These are phyloP conservation scores for Sisyra nigra DNA, from an alignment of 2,888 invertebrate genomes.

Conservation along the genomic window DNA sequence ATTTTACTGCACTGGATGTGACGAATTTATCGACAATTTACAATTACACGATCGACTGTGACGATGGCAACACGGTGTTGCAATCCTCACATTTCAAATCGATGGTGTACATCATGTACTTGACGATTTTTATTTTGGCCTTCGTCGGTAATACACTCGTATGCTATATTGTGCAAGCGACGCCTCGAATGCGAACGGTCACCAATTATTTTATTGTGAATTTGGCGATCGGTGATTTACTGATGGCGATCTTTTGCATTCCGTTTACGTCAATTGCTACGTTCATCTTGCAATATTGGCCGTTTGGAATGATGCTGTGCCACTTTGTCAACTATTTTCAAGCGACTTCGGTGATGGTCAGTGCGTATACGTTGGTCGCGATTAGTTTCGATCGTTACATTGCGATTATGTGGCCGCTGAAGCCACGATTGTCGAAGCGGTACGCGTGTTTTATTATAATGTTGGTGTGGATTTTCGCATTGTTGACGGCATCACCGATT, in stretches of 20 bases:
- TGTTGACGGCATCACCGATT: slow-evolving; percentile 67
- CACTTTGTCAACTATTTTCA: slow-evolving; percentile 70
- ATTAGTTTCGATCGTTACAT: slow-evolving; percentile 83
- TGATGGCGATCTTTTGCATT: slow-evolving; percentile 82
- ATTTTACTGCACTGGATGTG: too few relatives aligned
- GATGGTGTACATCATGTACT: slow-evolving; percentile 53
- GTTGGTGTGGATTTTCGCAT: slow-evolving; percentile 58
- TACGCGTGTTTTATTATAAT: slow-evolving; percentile 52
- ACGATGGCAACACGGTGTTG: too few relatives aligned
- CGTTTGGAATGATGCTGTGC: slow-evolving; percentile 70
- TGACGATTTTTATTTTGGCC: slow-evolving; percentile 51
- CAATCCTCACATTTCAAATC: slow-evolving; percentile 36
- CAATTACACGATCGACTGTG: too few relatives aligned
- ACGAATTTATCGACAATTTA: too few relatives aligned
- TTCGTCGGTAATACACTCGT: slow-evolving; percentile 63
- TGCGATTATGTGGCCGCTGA: slow-evolving; percentile 77
- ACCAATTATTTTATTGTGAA: slow-evolving; percentile 87
- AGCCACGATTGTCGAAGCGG: slow-evolving; percentile 61
- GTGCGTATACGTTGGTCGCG: slow-evolving; percentile 80
- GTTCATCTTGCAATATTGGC: slow-evolving; percentile 65
- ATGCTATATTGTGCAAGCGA: slow-evolving; percentile 71
- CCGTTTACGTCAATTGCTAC: slow-evolving; percentile 78
- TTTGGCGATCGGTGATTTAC: slow-evolving; percentile 74
- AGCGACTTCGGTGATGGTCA: slow-evolving; percentile 65
- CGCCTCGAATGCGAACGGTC: slow-evolving; percentile 77